Percentiles rank a stretch among this genome's conserved stretches.
Conservation (phyloP, 2,888 invertebrate species). For the Automeris io region DNA sequence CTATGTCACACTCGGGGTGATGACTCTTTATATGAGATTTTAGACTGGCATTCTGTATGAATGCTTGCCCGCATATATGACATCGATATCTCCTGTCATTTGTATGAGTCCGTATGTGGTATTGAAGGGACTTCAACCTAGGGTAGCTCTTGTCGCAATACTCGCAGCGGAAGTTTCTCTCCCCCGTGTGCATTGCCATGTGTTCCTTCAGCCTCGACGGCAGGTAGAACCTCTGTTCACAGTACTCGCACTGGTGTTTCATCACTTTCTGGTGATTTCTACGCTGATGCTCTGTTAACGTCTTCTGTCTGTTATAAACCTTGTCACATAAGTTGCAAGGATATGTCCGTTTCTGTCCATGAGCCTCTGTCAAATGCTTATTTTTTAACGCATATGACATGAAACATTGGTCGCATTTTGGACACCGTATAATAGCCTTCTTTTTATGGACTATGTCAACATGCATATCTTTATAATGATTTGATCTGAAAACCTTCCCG, state of each 20-base stretch:
- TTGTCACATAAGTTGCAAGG: slow-evolving; percentile 67
- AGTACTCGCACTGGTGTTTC: slow-evolving; percentile 73
- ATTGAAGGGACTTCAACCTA: slow-evolving; percentile 74
- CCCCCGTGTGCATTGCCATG: slow-evolving; percentile 73
- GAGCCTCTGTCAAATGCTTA: slow-evolving; percentile 60
- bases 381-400: slow-evolving; percentile 65
- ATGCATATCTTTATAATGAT: slow-evolving; percentile 67
- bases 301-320: slow-evolving; percentile 63
- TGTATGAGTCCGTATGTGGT: slow-evolving; percentile 77
- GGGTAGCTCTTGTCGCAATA: slow-evolving; percentile 79
- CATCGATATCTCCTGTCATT: slow-evolving; percentile 77
- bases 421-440: slow-evolving; percentile 61
- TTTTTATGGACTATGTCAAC: slow-evolving; percentile 66
- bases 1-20: slow-evolving; percentile 67
- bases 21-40: slow-evolving; percentile 78
- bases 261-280: slow-evolving; percentile 64
- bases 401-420: slow-evolving; percentile 62
- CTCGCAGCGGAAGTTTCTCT: slow-evolving; percentile 75
- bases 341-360: slow-evolving; percentile 60
- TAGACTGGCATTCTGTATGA: slow-evolving; percentile 76
- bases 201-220: slow-evolving; percentile 67
- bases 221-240: slow-evolving; percentile 70
- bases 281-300: slow-evolving; percentile 59
- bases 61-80: slow-evolving; percentile 73
- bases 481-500: slow-evolving; percentile 64